Conservation (phyloP, 2,797 vertebrate species). For the Paramormyrops hopkinsi region DNA sequence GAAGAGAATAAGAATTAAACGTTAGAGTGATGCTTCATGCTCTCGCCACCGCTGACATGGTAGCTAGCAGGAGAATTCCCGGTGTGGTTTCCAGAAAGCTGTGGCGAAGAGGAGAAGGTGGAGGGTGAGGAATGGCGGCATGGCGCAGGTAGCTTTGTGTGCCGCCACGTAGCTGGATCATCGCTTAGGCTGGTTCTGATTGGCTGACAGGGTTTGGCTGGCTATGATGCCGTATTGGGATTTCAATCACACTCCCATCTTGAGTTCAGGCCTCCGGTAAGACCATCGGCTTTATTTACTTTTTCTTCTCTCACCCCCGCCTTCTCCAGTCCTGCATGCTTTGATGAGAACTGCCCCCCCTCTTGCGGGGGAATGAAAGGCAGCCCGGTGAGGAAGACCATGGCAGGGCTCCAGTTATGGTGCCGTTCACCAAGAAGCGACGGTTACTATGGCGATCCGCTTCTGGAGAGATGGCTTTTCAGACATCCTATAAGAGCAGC, state of each 20-base stretch:
- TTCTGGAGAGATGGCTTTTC: not conserved
- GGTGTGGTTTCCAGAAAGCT: not conserved
- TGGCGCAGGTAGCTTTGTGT: not conserved
- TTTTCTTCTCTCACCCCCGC: not conserved
- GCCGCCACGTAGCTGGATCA: not conserved
- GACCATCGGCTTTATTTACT: not conserved
- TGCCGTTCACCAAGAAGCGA: not conserved
- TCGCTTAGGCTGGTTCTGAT: not conserved
- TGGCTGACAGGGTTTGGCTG: not conserved
- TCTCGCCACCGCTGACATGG: not conserved
- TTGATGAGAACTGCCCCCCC: not conserved
- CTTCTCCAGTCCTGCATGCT: not conserved
- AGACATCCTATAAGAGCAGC: not conserved
- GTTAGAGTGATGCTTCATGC: not conserved
- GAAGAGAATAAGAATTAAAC: not conserved
- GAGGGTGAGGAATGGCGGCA: not conserved
- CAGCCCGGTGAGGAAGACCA: not conserved
- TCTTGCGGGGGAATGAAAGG: constrained; percentile 12
- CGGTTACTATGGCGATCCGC: not conserved
- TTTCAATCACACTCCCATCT: not conserved
- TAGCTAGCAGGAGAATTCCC: not conserved
- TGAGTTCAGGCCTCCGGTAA: not conserved
- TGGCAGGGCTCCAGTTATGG: not conserved
- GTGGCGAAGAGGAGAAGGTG: not conserved
- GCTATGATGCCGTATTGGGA: not conserved